Evolutionary conservation across 2,113 vertebrate species (phyloP).

Genomic region (Phocoena sinus): DNA sequence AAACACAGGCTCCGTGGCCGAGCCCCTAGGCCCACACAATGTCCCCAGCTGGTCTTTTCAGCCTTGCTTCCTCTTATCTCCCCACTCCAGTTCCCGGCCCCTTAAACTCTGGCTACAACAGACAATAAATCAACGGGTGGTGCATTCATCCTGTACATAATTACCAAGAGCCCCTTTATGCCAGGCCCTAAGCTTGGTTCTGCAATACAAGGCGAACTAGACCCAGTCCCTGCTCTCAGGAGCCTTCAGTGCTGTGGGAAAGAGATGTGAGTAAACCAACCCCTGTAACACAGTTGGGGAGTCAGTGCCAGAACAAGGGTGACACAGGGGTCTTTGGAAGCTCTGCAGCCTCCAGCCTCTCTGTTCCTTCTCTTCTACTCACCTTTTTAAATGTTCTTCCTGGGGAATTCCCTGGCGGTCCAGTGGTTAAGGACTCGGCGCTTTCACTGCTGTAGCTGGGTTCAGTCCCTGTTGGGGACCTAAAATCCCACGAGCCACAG

Average conservation of each 20-base stretch:
- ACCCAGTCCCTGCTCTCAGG: neutral
- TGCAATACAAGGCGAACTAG: neutral
- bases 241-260: neutral
- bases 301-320: neutral
- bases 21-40: neutral
- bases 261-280: neutral
- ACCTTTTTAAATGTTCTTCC: neutral
- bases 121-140: neutral
- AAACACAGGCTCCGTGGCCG: rapidly evolving
- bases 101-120: neutral
- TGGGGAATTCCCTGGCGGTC: too few relatives aligned
- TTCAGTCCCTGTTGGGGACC: too few relatives aligned
- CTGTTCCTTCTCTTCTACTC: neutral
- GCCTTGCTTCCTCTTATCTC: neutral
- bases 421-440: too few relatives aligned
- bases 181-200: neutral
- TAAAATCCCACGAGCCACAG: too few relatives aligned
- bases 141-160: neutral
- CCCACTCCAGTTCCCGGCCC: neutral
- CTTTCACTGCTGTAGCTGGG: too few relatives aligned
- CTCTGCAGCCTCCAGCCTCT: neutral
- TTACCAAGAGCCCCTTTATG: neutral
- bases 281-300: too few relatives aligned
- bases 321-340: neutral
- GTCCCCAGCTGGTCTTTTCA: neutral